Evolutionary conservation across 2,113 vertebrate species (phyloP), one percentile per base, ranked within the genome.

Genomic region (Cygnus buccinator): DNA sequence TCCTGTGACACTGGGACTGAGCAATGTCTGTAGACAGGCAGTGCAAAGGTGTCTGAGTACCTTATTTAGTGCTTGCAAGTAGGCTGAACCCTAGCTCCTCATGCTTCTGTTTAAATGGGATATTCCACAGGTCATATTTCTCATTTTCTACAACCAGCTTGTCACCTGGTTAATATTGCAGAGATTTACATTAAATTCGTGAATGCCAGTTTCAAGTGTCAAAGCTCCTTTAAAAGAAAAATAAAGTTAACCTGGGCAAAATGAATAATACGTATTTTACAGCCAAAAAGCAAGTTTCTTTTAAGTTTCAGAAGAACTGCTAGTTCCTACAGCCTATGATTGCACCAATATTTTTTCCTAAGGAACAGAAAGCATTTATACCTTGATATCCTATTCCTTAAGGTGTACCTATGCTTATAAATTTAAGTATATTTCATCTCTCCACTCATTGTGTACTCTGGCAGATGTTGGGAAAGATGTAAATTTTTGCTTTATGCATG

Each of bases 241-340:
- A 95, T 96, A 97, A 95, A 97, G 95, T 97, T 95, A 95, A 96
- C 95, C 70, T 93, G 88, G 81, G 79, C 50, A 95, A 97, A 97
- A 97, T 96, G 89, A 97, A 85, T 95, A 95, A 93, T 95, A 79
- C 79, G 76, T 70, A 46, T 84, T 92, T 96, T 93, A 65, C 62
- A 86, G 85, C 94, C 67, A 79, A 93, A 95, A 68, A 90, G 31
- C 2, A 29, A 65, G 74, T 91, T 90, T 77, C 68, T 92, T 96
- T 87, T 67, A 84, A 90, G 81, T 76, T 93, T 93, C 71, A 78
- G 77, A 95, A 94, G 55, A 95, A 87, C 92, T 84, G 58, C 55
- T 88, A 66, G 48, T 73, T 85, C 75, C 33, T 55, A 75, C 68
- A 81, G 50, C 20, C 54, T 70, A 25, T 80, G 76, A 94, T 61